Conservation (phyloP, 2,113 vertebrate genomes). For the Dicerorhinus sumatrensis region DNA sequence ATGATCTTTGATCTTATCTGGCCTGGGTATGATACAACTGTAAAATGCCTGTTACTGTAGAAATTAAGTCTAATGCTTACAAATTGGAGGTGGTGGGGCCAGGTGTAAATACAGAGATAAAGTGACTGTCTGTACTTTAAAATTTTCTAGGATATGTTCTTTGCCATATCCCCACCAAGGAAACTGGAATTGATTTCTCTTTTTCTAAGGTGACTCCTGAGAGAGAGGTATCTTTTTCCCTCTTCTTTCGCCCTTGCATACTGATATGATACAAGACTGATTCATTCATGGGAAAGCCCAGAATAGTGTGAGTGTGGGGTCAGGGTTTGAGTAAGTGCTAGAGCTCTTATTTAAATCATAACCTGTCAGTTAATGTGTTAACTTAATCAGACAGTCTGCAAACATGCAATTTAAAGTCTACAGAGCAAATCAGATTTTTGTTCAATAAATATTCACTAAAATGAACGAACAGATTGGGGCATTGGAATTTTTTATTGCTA, state of each 20-base stretch:
- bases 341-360: neutral
- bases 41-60: neutral
- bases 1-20: neutral
- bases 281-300: neutral
- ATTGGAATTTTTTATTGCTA: neutral
- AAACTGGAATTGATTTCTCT: neutral
- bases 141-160: neutral
- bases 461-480: neutral
- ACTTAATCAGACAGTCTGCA: neutral
- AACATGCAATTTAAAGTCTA: neutral
- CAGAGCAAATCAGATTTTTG: neutral
- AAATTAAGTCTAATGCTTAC: neutral
- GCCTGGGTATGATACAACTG: neutral
- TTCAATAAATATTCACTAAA: neutral
- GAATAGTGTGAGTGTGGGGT: neutral
- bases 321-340: neutral
- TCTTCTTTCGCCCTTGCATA: neutral
- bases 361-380: neutral
- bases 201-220: neutral
- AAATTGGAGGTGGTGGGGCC: neutral
- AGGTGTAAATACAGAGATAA: neutral
- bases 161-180: neutral
- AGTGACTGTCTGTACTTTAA: neutral
- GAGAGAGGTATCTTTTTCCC: neutral
- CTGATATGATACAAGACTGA: neutral